Evolutionary conservation across 2,113 vertebrate species (phyloP).

Genomic region (Ailurus styani): DNA sequence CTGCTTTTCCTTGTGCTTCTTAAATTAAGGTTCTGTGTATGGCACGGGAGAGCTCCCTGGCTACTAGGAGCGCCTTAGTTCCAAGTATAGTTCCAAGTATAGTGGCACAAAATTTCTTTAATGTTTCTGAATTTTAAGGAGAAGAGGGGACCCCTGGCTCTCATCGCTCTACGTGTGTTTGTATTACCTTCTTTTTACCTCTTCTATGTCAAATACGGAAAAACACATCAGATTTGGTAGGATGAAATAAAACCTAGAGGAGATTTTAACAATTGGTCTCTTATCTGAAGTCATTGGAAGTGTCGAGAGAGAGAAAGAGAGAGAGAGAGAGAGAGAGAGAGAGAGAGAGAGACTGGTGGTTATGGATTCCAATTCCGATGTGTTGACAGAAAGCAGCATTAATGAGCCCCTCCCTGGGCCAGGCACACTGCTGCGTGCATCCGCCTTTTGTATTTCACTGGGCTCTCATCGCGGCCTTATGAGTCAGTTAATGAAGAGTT

Average conservation of each 20-base stretch:
- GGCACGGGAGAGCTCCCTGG: fast-evolving
- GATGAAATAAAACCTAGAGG: not conserved
- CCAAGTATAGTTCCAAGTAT: not conserved
- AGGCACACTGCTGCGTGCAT: not conserved
- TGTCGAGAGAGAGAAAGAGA: no score
- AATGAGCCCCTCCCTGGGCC: no score
- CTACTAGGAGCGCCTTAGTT: not conserved
- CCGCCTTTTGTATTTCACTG: not conserved
- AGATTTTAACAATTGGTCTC: not conserved
- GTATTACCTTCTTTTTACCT: not conserved
- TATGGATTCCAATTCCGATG: not conserved
- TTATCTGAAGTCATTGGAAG: not conserved
- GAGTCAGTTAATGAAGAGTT: not conserved
- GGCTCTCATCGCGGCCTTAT: not conserved
- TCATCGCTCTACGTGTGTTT: not conserved
- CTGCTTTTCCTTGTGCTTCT: not conserved
- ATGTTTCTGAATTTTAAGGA: not conserved
- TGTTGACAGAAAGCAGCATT: not conserved
- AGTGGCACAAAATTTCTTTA: not conserved
- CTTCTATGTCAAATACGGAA: not conserved
- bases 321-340: no score
- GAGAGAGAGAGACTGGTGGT: not conserved
- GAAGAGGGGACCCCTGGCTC: not conserved
- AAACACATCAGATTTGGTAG: not conserved
- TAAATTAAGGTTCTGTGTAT: not conserved